A percentile compares a stretch with the other conserved stretches of the same genome.
Evolutionary conservation across 2,888 invertebrate species (phyloP).

Genomic region (Eurytoma californica): DNA sequence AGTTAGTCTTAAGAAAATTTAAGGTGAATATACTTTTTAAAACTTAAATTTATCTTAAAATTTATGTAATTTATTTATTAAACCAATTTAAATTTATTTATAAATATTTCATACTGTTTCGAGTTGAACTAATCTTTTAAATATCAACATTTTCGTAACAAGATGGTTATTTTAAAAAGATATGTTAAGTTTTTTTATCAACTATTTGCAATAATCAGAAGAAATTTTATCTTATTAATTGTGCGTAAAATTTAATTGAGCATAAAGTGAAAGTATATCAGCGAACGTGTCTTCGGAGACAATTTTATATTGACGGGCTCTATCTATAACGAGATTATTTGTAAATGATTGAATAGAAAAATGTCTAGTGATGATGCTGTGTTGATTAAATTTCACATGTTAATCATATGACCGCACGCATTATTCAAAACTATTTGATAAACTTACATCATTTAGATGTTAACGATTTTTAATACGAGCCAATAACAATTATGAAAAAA

Average conservation of each 20-base stretch:
- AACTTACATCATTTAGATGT: conserved; percentile 34
- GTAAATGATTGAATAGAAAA: conserved; percentile 38
- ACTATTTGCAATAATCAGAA: background rate
- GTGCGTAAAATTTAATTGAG: conserved; percentile 44
- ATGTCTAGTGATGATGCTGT: conserved; percentile 42
- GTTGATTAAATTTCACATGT: conserved; percentile 40
- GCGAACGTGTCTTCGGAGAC: conserved; percentile 44
- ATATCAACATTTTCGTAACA: conserved; percentile 13
- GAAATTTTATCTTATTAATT: conserved; percentile 29
- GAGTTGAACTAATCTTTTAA: conserved; percentile 5
- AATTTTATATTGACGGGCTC: conserved; percentile 50
- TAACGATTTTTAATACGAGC: conserved; percentile 49
- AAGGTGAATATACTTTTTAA: conserved; percentile 6
- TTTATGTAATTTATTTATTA: background rate
- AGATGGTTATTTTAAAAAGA: background rate
- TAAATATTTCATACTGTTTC: background rate
- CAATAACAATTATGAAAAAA: conserved; percentile 43
- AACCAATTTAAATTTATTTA: background rate
- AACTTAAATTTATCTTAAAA: conserved; percentile 1
- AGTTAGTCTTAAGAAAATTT: conserved; percentile 15
- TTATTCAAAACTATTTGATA: conserved; percentile 37
- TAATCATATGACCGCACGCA: conserved; percentile 33
- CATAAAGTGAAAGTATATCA: conserved; percentile 51
- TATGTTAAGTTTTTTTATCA: background rate
- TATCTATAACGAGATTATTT: conserved; percentile 42